phyloP scores from a whole-genome alignment of 1,140 invertebrate genomes.

The Lasioglossum baleicum region DNA sequence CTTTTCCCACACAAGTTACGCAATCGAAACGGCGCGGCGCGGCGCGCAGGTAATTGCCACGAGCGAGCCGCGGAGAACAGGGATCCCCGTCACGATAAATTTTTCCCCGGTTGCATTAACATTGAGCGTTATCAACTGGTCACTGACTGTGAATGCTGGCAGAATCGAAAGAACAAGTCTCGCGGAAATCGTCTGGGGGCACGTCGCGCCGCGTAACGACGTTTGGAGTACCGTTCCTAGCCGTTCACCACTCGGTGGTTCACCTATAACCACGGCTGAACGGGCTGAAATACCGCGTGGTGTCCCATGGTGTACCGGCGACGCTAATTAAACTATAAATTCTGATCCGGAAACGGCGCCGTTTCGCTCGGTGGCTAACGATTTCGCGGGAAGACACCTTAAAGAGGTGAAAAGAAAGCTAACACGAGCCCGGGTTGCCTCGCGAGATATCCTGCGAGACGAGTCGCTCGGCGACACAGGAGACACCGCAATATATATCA shows the following conservation, averaged over 20 bases:
- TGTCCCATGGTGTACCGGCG: constrained; percentile 1
- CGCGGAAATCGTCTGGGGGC: not conserved
- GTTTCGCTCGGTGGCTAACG: constrained; percentile 32
- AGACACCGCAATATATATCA: constrained; percentile 30
- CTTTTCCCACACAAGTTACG: no score
- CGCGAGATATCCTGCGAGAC: constrained; percentile 5
- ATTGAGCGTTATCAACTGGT: not conserved
- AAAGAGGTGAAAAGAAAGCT: constrained; percentile 42
- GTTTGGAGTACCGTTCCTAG: not conserved
- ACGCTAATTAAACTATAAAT: constrained; percentile 51
- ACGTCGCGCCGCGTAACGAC: not conserved
- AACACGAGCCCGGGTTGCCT: not conserved
- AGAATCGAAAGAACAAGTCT: not conserved
- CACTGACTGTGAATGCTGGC: not conserved
- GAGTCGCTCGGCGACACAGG: constrained; percentile 2
- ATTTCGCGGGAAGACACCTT: constrained; percentile 39
- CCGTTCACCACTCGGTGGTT: not conserved
- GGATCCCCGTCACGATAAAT: not conserved
- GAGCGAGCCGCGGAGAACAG: not conserved
- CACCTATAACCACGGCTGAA: constrained; percentile 16
- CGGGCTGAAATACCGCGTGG: constrained; percentile 27
- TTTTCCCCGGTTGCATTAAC: not conserved
- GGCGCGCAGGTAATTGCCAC: not conserved
- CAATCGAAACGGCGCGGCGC: no score
- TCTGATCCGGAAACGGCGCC: constrained; percentile 34